Evolutionary conservation across 2,888 invertebrate species (phyloP).

Genomic region (Phytoseiulus persimilis): DNA sequence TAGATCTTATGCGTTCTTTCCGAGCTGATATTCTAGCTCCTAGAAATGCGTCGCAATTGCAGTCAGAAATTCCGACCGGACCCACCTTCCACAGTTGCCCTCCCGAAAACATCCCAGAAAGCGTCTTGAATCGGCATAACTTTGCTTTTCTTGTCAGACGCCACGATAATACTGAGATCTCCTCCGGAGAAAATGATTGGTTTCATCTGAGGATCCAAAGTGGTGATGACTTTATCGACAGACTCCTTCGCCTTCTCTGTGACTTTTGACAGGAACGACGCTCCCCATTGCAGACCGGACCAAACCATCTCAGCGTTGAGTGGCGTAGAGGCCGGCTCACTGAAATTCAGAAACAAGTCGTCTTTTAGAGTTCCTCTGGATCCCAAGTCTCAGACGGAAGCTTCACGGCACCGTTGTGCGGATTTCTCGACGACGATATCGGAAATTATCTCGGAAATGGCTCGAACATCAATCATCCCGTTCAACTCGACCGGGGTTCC

Average conservation of each 20-base stretch:
- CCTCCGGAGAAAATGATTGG: slow-evolving; percentile 75
- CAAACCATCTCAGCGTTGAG: slow-evolving; percentile 16
- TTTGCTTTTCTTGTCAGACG: slow-evolving; percentile 68
- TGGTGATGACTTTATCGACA: slow-evolving; percentile 75
- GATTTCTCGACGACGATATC: too few species aligned
- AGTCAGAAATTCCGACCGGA: slow-evolving; percentile 41
- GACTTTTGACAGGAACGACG: slow-evolving; percentile 43
- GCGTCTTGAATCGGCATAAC: slow-evolving; percentile 68
- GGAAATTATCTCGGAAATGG: too few species aligned
- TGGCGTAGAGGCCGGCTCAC: not conserved
- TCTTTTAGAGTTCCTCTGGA: too few species aligned
- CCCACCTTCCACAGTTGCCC: slow-evolving; percentile 63
- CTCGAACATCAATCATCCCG: too few species aligned
- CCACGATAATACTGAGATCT: slow-evolving; percentile 64
- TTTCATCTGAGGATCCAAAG: slow-evolving; percentile 79
- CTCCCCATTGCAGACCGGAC: slow-evolving; percentile 33
- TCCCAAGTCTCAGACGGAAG: too few species aligned
- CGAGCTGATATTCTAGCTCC: too few species aligned
- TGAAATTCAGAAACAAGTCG: not conserved
- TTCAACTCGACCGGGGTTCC: too few species aligned
- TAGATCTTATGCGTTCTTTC: too few species aligned
- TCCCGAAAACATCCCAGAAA: slow-evolving; percentile 68
- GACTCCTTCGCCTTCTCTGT: slow-evolving; percentile 55
- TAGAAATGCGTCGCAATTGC: not conserved
- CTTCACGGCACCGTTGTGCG: too few species aligned